These are phyloP conservation scores for Branchipolynoe longqiensis DNA, from an alignment of 2,888 invertebrate genomes.

Conservation along the genomic window DNA sequence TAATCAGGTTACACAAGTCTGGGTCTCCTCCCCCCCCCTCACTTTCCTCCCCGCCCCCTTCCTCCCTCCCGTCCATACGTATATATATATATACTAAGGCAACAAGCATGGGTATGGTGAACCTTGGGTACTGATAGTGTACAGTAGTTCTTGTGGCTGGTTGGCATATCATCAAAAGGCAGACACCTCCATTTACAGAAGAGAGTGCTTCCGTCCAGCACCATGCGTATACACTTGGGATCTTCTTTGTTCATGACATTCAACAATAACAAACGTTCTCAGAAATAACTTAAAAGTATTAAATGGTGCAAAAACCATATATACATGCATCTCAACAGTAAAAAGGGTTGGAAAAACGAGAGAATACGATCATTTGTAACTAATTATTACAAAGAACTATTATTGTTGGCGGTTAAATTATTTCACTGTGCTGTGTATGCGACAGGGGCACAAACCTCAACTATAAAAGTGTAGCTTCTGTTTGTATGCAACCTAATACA, in stretches of 20 bases:
- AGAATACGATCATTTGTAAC: slow-evolving; percentile 29
- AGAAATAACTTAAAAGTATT: slow-evolving; percentile 39
- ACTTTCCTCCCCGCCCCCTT: too few relatives aligned
- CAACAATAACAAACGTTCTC: slow-evolving; percentile 38
- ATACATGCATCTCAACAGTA: slow-evolving; percentile 32
- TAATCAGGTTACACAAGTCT: too few relatives aligned
- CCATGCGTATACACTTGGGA: not conserved
- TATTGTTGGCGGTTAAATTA: not conserved
- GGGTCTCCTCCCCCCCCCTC: too few relatives aligned
- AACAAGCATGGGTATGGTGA: too few relatives aligned
- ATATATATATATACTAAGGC: too few relatives aligned
- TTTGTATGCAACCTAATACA: slow-evolving; percentile 24
- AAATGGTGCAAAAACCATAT: slow-evolving; percentile 30
- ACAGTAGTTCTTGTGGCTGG: not conserved
- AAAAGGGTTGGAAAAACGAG: slow-evolving; percentile 21
- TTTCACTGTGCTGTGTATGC: not conserved
- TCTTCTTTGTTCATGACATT: slow-evolving; percentile 27
- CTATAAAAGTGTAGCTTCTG: not conserved
- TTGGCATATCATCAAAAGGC: too few relatives aligned
- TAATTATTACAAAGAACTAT: slow-evolving; percentile 19
- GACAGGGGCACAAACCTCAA: not conserved
- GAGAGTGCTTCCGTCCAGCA: too few relatives aligned
- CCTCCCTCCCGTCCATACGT: too few relatives aligned
- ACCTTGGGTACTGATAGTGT: not conserved
- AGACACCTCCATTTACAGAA: too few relatives aligned